Evolutionary conservation across 2,113 vertebrate genomes (phyloP).

Genomic region (Hylia prasina): DNA sequence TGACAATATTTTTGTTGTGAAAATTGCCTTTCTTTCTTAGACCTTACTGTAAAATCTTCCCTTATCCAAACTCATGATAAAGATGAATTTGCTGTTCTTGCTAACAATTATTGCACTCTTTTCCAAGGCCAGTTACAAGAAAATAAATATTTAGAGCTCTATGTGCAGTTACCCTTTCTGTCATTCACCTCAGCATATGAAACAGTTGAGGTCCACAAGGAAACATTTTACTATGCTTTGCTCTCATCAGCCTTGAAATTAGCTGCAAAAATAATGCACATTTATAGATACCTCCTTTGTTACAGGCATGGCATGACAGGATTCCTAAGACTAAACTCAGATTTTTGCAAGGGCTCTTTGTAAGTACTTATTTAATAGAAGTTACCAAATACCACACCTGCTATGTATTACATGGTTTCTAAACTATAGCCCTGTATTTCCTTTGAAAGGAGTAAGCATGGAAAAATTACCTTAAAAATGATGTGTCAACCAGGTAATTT

Average conservation of each 20-base stretch:
- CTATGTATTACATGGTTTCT: background rate
- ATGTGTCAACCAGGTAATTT: background rate
- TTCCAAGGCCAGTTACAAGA: background rate
- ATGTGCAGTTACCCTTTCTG: background rate
- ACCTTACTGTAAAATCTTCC: background rate
- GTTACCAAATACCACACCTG: background rate
- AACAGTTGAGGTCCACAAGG: background rate
- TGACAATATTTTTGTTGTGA: background rate
- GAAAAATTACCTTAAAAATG: slow-evolving; percentile 4
- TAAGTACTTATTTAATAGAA: background rate
- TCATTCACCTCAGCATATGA: background rate
- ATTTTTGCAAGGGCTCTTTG: background rate
- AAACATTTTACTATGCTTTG: background rate
- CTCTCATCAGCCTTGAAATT: background rate
- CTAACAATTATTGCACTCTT: background rate
- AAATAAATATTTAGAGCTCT: background rate
- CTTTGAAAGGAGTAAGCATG: background rate
- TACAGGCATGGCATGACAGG: background rate
- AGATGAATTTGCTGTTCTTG: background rate
- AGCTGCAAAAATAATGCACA: background rate
- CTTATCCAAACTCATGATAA: background rate
- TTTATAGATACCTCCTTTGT: background rate
- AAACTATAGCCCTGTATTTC: background rate
- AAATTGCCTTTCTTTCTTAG: background rate
- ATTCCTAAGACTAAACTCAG: background rate